These are phyloP conservation scores for Erynnis tages DNA, from an alignment of 2,888 invertebrate genomes.

Conservation along the genomic window DNA sequence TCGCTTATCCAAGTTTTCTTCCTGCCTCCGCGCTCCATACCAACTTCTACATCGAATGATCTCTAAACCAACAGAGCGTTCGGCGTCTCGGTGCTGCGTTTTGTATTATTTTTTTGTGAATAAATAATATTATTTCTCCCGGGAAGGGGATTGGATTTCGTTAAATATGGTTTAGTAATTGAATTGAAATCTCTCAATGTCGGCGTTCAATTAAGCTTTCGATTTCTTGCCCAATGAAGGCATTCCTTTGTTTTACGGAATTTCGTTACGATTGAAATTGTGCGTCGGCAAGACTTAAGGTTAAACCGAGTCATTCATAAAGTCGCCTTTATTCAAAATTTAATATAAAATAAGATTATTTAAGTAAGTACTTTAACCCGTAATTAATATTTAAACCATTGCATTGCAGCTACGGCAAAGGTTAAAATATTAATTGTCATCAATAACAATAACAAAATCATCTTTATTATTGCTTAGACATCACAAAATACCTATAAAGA, in stretches of 20 bases:
- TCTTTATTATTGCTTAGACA: too few species aligned
- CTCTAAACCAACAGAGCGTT: conserved; percentile 78
- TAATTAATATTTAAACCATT: too few species aligned
- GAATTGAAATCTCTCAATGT: conserved; percentile 82
- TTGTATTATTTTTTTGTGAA: conserved; percentile 80
- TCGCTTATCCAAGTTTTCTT: conserved; percentile 80
- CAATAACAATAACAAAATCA: too few species aligned
- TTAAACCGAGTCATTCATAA: conserved; percentile 14
- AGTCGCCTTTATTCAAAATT: neutral
- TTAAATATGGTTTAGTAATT: conserved; percentile 82
- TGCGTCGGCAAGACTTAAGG: conserved; percentile 4
- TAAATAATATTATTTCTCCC: conserved; percentile 80
- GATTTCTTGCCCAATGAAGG: conserved; percentile 70
- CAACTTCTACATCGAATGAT: conserved; percentile 78
- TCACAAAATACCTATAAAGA: too few species aligned
- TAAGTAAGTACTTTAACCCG: too few species aligned
- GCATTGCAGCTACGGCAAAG: too few species aligned
- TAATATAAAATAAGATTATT: neutral
- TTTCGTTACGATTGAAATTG: conserved; percentile 25
- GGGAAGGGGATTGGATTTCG: conserved; percentile 81
- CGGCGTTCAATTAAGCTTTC: conserved; percentile 80
- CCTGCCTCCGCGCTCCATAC: conserved; percentile 67
- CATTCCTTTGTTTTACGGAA: conserved; percentile 68
- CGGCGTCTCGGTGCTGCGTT: conserved; percentile 65
- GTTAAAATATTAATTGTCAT: too few species aligned